Evolutionary conservation across 2,888 invertebrate species (phyloP), one percentile per base, ranked within the genome.

Genomic region (Limnephilus marmoratus): DNA sequence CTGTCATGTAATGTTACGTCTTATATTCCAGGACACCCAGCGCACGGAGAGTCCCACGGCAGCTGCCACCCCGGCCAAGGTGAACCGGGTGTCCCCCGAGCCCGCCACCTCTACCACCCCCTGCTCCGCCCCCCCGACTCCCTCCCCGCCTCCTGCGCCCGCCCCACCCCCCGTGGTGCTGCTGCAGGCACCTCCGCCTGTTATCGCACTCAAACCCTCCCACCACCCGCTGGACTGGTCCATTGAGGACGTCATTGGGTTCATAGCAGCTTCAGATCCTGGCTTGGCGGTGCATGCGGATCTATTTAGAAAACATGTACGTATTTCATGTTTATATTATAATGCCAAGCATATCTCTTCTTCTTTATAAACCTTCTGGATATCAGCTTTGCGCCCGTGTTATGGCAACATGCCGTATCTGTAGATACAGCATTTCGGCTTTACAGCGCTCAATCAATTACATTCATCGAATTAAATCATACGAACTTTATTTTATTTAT

Each of bases 241-340:
- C 29, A 98, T 99, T 41, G 99, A 99, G 94, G 99, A 99, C 95
- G 99, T 99, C 92, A 99, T 99, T 94, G 97, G 98, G 94, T 98
- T 98, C 95, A 99, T 99, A 94, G 98, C 98, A 92, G 97, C 97
- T 93, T 97, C 98, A 37, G 99, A 99, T 95, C 97, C 97, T 81
- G 97, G 98, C 90, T 96, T 99, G 90, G 97, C 98, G 24, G 97
- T 98, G 1, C 98, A 99, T 95, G 98, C 99, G 0, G 99, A 99
- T 95, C 96, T 99, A 93, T 99, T 99, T 95, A 97, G 98, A 94
- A 98, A 98, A 96, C 99, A 99, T 96, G 99, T 99, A 95, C 97
- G 98, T 97, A 92, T 85, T 49, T 11, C 9, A 34, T 83, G 34
- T 18, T 83, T 83, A 83, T 83, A 37, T 24, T 83, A n/a, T 24